phyloP scores from a whole-genome alignment of 2,113 vertebrate genomes.

The Takifugu flavidus region DNA sequence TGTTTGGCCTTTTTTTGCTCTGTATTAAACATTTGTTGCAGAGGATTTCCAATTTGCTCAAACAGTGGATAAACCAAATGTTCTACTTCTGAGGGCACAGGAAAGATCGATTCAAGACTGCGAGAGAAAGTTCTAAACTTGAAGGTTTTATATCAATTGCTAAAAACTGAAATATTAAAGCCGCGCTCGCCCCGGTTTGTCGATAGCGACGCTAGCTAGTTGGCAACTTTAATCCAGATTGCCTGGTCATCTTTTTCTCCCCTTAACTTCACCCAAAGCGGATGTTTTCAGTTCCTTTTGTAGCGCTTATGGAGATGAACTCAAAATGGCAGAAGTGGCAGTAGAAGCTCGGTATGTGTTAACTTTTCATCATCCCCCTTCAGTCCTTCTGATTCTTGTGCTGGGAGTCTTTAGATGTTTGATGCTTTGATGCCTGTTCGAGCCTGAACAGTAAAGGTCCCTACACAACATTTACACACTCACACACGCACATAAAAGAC shows the following conservation, averaged over 20 bases:
- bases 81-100: neutral
- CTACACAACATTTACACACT: slow-evolving; percentile 69
- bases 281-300: slow-evolving; percentile 25
- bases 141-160: too few species aligned
- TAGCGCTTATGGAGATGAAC: slow-evolving; percentile 38
- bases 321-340: slow-evolving; percentile 68
- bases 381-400: slow-evolving; percentile 33
- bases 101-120: too few species aligned
- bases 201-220: slow-evolving; percentile 2
- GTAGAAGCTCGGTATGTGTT: slow-evolving; percentile 68
- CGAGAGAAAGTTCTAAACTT: too few species aligned
- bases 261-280: slow-evolving; percentile 27
- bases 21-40: slow-evolving; percentile 13
- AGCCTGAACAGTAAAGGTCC: slow-evolving; percentile 70
- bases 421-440: slow-evolving; percentile 61
- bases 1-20: too few species aligned
- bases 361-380: slow-evolving; percentile 22
- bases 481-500: slow-evolving; percentile 60
- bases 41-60: too few species aligned
- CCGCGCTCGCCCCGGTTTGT: slow-evolving; percentile 10
- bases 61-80: slow-evolving; percentile 7
- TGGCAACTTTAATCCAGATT: neutral
- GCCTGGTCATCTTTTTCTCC: neutral
- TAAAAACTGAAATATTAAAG: neutral
- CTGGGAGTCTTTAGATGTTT: slow-evolving; percentile 50